Percentiles rank a stretch among this genome's conserved stretches.
These are phyloP conservation scores for Leptinotarsa rubiginosa DNA, from an alignment of 2,888 invertebrate species.

Conservation along the genomic window DNA sequence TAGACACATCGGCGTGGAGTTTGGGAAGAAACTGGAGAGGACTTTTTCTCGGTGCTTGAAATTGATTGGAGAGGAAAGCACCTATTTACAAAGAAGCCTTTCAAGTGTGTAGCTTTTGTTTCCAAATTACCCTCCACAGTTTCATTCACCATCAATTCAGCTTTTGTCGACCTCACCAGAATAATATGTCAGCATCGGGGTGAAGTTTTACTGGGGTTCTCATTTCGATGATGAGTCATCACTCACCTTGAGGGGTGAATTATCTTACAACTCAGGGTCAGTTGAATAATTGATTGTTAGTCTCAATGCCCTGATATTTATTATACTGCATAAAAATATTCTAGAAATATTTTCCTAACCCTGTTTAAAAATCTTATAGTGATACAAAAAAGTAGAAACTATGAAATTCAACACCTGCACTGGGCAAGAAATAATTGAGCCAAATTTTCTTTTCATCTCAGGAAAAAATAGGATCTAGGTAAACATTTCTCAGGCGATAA, in stretches of 20 bases:
- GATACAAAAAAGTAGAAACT: too few relatives aligned
- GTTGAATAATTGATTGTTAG: too few relatives aligned
- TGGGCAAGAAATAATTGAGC: too few relatives aligned
- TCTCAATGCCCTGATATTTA: too few relatives aligned
- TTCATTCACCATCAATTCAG: constrained; percentile 33
- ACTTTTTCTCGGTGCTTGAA: not conserved
- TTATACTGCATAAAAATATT: too few relatives aligned
- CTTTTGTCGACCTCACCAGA: constrained; percentile 33
- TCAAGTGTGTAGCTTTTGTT: constrained; percentile 39
- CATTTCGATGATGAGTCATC: constrained; percentile 38
- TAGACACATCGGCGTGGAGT: not conserved
- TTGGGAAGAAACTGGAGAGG: not conserved
- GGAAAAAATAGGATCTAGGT: too few relatives aligned
- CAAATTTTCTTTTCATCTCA: too few relatives aligned
- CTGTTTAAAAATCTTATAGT: too few relatives aligned
- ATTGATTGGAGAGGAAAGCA: not conserved
- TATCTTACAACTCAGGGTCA: not conserved
- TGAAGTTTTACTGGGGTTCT: constrained; percentile 34
- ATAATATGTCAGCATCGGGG: constrained; percentile 31
- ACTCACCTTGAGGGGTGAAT: constrained; percentile 29
- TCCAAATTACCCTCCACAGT: constrained; percentile 3
- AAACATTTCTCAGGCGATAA: too few relatives aligned
- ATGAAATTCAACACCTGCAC: too few relatives aligned
- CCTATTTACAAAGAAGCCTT: constrained; percentile 34
- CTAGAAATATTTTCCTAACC: too few relatives aligned